Percentiles rank a stretch among this genome's conserved stretches.
phyloP scores from a whole-genome alignment of 2,113 vertebrate species.

The human region GRCh38 chr6:15623001-15623500 shows the following conservation, averaged over 20 bases:
- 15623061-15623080: background rate
- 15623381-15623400: constrained; percentile 35
- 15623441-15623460: too few species aligned
- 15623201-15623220: background rate
- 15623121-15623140: background rate
- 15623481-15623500: too few species aligned
- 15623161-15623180: background rate
- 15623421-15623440: too few species aligned
- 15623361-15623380: background rate
- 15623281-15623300: background rate
- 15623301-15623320: background rate
- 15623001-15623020: background rate
- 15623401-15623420: background rate
- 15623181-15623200: constrained; percentile 3
- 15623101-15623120: constrained; percentile 38
- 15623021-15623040: background rate
- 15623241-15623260: background rate
- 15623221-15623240: background rate
- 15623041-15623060: background rate
- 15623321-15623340: constrained; percentile 3
- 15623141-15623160: background rate
- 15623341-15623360: background rate
- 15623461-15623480: too few species aligned
- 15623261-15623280: background rate
- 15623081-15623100: background rate